Evolutionary conservation across 2,888 invertebrate species (phyloP).

Genomic region (Tiphia femorata): DNA sequence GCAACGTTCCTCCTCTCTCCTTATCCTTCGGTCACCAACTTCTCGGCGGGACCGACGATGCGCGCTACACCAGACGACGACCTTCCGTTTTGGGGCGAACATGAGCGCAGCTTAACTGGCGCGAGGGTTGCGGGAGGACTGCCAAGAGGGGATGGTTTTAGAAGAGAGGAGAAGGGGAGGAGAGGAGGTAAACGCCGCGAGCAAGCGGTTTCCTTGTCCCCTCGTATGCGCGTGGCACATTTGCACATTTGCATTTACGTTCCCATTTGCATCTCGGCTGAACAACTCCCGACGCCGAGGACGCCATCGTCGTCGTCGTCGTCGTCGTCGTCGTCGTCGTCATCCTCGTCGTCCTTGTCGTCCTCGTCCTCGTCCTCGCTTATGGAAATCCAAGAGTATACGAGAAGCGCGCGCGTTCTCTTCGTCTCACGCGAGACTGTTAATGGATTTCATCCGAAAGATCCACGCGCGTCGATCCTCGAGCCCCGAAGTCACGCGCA

Average conservation of each 20-base stretch:
- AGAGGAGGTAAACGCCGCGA: not conserved
- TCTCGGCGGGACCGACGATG: too few species aligned
- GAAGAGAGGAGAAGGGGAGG: not conserved
- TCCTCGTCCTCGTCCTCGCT: slow-evolving; percentile 27
- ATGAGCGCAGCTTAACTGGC: too few species aligned
- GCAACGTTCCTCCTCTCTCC: too few species aligned
- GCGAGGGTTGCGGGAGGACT: too few species aligned
- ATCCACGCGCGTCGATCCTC: slow-evolving; percentile 9
- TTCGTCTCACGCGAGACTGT: slow-evolving; percentile 8
- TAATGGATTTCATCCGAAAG: slow-evolving; percentile 20
- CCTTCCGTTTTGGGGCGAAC: too few species aligned
- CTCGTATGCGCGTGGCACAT: slow-evolving; percentile 8
- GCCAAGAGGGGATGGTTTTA: too few species aligned
- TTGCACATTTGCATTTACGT: slow-evolving; percentile 42
- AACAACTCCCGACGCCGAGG: slow-evolving; percentile 29
- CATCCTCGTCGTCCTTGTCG: too few species aligned
- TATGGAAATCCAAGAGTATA: slow-evolving; percentile 46
- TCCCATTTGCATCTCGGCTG: slow-evolving; percentile 44
- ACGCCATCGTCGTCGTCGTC: too few species aligned
- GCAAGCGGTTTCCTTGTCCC: not conserved
- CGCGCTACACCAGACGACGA: too few species aligned
- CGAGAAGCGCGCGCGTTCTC: slow-evolving; percentile 19
- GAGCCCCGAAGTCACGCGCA: slow-evolving; percentile 7
- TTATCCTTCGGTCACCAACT: too few species aligned
- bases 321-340: not conserved